phyloP scores from a whole-genome alignment of 2,113 vertebrate species.

The Hyla sarda region DNA sequence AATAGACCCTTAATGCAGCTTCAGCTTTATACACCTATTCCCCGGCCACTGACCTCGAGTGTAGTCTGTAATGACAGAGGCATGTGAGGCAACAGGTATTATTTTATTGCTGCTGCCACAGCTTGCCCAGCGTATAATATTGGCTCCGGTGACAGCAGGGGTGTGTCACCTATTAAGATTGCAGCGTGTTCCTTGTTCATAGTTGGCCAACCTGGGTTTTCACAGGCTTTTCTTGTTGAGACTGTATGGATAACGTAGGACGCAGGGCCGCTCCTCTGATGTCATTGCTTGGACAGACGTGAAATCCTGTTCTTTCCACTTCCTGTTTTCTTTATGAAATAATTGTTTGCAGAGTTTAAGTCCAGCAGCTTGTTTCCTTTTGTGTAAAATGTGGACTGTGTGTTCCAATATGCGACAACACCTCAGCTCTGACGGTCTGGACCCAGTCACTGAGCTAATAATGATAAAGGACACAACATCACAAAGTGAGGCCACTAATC shows the following conservation, averaged over 20 bases:
- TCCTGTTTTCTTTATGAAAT: slow-evolving; percentile 28
- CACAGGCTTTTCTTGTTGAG: not conserved
- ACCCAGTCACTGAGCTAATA: no score
- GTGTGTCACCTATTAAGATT: not conserved
- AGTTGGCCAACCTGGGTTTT: slow-evolving; percentile 35
- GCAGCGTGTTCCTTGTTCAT: not conserved
- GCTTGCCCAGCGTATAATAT: not conserved
- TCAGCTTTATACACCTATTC: no score
- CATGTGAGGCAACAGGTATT: not conserved
- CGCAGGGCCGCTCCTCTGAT: not conserved
- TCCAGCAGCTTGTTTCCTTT: not conserved
- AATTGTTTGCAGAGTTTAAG: slow-evolving; percentile 13
- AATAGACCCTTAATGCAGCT: no score
- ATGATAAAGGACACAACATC: no score
- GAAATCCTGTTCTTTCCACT: not conserved
- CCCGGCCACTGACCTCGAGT: no score
- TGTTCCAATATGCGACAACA: not conserved
- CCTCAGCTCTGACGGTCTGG: no score
- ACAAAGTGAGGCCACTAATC: no score
- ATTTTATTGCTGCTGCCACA: not conserved
- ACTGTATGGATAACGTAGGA: not conserved
- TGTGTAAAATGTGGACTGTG: not conserved
- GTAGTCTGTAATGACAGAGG: not conserved
- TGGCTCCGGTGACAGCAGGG: not conserved
- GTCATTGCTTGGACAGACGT: not conserved